phyloP scores from a whole-genome alignment of 2,797 vertebrate species.

The Micropoecilia bifurca region DNA sequence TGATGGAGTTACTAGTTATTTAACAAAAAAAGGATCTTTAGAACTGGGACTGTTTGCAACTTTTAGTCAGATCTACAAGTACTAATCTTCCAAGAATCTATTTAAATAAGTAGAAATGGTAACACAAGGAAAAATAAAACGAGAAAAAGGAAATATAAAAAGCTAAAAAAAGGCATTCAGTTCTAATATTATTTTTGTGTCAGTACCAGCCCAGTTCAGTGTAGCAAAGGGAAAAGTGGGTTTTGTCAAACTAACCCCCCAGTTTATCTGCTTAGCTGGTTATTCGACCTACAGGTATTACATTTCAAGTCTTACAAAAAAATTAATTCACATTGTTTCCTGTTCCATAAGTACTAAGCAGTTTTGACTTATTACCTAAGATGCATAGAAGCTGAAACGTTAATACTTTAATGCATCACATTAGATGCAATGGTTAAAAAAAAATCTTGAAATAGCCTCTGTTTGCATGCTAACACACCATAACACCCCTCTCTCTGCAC shows the following conservation, averaged over 20 bases:
- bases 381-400: background rate
- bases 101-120: background rate
- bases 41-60: background rate
- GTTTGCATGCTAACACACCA: background rate
- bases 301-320: background rate
- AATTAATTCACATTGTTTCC: background rate
- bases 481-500: background rate
- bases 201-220: background rate
- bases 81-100: background rate
- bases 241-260: background rate
- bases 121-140: background rate
- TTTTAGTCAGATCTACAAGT: background rate
- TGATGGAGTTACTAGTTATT: background rate
- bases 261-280: background rate
- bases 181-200: background rate
- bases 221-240: background rate
- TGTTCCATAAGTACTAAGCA: background rate
- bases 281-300: background rate
- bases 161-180: background rate
- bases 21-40: background rate
- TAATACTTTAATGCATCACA: background rate
- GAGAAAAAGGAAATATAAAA: background rate
- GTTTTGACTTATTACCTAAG: background rate
- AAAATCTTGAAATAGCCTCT: background rate
- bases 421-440: background rate